Evolutionary conservation across 2,113 vertebrate species (phyloP), one percentile per base, ranked within the genome.

Genomic region (Myotis brandtii): DNA sequence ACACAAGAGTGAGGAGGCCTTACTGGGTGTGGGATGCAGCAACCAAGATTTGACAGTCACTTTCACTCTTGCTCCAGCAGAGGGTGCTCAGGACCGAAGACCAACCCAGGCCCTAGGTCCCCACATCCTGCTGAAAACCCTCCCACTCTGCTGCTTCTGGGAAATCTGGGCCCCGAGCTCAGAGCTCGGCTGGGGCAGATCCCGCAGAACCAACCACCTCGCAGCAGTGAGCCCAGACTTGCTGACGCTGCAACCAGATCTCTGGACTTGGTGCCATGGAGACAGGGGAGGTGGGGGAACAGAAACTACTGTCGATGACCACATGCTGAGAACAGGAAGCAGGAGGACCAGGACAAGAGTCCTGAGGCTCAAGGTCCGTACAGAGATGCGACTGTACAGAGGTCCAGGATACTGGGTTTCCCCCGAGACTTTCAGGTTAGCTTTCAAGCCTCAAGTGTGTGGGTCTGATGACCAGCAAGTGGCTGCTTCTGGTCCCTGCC

Each of bases 71-170:
- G 20, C 14, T 69, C 86, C 84, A 95, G 91, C 82, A 95, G 69
- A 95, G 93, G 97, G 89, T 93, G 89, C 93, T 94, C 66, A 76
- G 86, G 75, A 86, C 79, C 59, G 62, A 75, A 94, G 70, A 83
- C 43, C 70, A 62, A 52, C 64, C 11, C 46, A 96, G 85, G 83
- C 17, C 10, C 43, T 13, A n/a, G 48, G 43, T 64, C 20, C 85
- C 69, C 32, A 48, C 37, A 69, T 88, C 62, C 76, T 92, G 79
- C 69, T 94, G 86, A 75, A 86, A 93, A 82, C 30, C 72, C 70
- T 91, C 77, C 46, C 73, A 73, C 17, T 23, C 13, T 62, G 83
- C 82, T 84, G 79, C 46, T 87, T 80, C 86, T 91, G 91, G 82
- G 89, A 86, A 86, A 86, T 67, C 80, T 70, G 62, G 50, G 86